These are phyloP conservation scores for Diploptera punctata DNA, from an alignment of 2,888 invertebrate genomes.

Conservation along the genomic window DNA sequence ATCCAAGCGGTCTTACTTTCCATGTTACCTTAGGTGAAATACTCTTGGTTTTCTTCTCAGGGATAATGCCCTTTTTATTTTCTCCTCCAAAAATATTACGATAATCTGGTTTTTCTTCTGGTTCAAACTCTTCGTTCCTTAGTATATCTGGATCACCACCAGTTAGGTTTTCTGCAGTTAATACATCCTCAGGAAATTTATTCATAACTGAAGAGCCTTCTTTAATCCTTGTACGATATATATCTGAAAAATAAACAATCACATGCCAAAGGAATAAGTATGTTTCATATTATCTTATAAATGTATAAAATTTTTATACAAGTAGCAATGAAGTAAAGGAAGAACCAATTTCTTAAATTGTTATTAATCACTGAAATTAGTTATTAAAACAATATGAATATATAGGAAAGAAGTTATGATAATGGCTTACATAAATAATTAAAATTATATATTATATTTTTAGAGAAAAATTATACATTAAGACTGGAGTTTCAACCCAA, in stretches of 20 bases:
- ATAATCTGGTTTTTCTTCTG: constrained; percentile 61
- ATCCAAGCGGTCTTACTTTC: not conserved
- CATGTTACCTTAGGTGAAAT: not conserved
- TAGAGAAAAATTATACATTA: too few relatives aligned
- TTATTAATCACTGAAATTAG: too few relatives aligned
- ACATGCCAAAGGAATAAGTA: not conserved
- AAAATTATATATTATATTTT: too few relatives aligned
- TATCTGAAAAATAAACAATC: constrained; percentile 60
- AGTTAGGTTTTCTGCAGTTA: constrained; percentile 73
- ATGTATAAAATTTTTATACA: too few relatives aligned
- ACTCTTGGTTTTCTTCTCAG: constrained; percentile 31
- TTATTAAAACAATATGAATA: too few relatives aligned
- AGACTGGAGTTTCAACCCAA: too few relatives aligned
- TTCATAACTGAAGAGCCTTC: constrained; percentile 66
- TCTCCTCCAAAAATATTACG: constrained; percentile 62
- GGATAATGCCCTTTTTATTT: constrained; percentile 38
- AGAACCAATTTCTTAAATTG: too few relatives aligned
- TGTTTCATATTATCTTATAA: not conserved
- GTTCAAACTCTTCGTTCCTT: constrained; percentile 62
- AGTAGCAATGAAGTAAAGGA: too few relatives aligned
- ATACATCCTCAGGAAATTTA: constrained; percentile 80
- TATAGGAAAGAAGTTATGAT: too few relatives aligned
- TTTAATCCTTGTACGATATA: constrained; percentile 66
- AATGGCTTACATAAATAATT: too few relatives aligned
- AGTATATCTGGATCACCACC: constrained; percentile 75